Conservation (phyloP, 2,888 invertebrate genomes). For the Crioceris asparagi region DNA sequence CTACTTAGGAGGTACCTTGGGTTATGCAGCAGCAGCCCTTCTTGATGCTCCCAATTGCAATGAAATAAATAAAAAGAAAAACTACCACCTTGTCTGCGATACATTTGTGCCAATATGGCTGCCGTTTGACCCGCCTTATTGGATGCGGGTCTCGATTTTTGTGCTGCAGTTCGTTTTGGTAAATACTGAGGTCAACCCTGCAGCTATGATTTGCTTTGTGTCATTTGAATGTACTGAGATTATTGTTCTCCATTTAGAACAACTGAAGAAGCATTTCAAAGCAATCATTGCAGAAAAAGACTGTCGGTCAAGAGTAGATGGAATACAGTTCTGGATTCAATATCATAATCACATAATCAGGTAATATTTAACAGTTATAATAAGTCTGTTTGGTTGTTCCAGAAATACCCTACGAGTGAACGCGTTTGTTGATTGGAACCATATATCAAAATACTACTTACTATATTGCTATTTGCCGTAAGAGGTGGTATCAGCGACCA, state of each 20-base stretch:
- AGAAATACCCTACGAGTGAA: too few relatives aligned
- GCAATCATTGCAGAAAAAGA: constrained; percentile 8
- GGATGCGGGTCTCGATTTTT: background rate
- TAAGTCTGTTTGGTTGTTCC: too few relatives aligned
- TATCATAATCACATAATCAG: constrained; percentile 15
- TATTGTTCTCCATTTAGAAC: constrained; percentile 10
- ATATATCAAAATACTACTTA: too few relatives aligned
- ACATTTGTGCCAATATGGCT: constrained; percentile 15
- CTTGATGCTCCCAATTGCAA: constrained; percentile 10
- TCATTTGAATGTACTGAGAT: constrained; percentile 12
- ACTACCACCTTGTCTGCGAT: constrained; percentile 13
- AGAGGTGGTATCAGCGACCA: too few relatives aligned
- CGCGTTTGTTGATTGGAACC: too few relatives aligned
- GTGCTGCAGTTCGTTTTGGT: constrained; percentile 8
- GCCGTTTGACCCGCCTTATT: constrained; percentile 6
- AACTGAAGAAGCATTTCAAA: constrained; percentile 11
- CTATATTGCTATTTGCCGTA: too few relatives aligned
- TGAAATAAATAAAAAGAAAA: constrained; percentile 8
- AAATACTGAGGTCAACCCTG: constrained; percentile 7
- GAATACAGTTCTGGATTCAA: constrained; percentile 9
- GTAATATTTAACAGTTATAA: too few relatives aligned
- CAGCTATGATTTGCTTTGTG: constrained; percentile 6
- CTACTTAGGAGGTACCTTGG: background rate
- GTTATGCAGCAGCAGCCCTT: constrained; percentile 5
- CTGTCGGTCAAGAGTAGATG: background rate